A percentile compares a stretch with the other conserved stretches of the same genome.
These are phyloP conservation scores for Amyelois transitella DNA, from an alignment of 1,140 invertebrate genomes.

Conservation along the genomic window DNA sequence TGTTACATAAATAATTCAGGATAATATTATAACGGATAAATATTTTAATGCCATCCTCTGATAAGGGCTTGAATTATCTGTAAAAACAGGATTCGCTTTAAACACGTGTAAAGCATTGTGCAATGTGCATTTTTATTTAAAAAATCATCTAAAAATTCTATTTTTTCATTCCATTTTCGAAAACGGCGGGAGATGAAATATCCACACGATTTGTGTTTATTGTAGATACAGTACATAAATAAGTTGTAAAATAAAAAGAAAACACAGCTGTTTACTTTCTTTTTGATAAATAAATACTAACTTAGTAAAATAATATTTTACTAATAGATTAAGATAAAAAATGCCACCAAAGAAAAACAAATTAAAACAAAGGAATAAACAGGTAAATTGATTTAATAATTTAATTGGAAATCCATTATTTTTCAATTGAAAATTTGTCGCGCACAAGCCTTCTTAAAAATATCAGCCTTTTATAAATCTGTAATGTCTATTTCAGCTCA, in stretches of 20 bases:
- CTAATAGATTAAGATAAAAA: no score
- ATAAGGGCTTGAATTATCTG: constrained; percentile 36
- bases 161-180: not conserved
- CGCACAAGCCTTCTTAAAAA: no score
- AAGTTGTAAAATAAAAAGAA: no score
- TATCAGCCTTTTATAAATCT: not conserved
- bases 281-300: no score
- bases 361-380: not conserved
- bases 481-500: not conserved
- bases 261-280: no score
- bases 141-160: not conserved
- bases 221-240: no score
- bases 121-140: no score
- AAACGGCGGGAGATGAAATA: not conserved
- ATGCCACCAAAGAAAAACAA: not conserved
- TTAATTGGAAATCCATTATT: not conserved
- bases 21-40: constrained; percentile 28
- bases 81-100: constrained; percentile 24
- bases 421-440: no score
- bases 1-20: constrained; percentile 40
- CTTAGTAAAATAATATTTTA: no score
- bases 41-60: constrained; percentile 31
- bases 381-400: not conserved
- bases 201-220: no score
- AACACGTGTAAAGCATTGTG: not conserved